Evolutionary conservation across 2,888 invertebrate species (phyloP).

Genomic region (Melanostoma mellinum): DNA sequence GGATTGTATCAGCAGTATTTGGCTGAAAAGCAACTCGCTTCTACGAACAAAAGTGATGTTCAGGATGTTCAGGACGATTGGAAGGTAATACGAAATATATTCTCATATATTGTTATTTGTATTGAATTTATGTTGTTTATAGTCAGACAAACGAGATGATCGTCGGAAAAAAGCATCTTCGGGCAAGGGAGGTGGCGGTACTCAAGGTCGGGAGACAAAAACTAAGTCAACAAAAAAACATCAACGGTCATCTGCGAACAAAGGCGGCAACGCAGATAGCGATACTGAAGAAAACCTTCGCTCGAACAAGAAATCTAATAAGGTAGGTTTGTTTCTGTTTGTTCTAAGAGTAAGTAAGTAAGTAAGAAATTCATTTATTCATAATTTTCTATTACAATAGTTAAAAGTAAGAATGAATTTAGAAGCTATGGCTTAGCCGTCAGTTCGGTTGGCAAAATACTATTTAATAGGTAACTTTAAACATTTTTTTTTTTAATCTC

Average conservation of each 20-base stretch:
- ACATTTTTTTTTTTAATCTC: too few species aligned
- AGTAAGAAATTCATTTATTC: too few species aligned
- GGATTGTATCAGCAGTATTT: constrained; percentile 90
- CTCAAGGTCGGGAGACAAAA: constrained; percentile 97
- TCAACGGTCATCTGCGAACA: constrained; percentile 81
- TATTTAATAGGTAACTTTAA: too few species aligned
- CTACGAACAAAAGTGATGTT: constrained; percentile 46
- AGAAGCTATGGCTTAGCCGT: too few species aligned
- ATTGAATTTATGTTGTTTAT: constrained; percentile 73
- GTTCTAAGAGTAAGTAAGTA: too few species aligned
- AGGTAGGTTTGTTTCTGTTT: constrained; percentile 28
- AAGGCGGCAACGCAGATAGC: constrained; percentile 84
- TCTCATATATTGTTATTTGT: not conserved
- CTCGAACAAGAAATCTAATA: constrained; percentile 11
- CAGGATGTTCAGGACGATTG: constrained; percentile 80
- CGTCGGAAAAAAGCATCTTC: constrained; percentile 92
- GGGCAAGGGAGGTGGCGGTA: constrained; percentile 95
- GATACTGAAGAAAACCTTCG: constrained; percentile 86
- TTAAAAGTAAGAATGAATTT: too few species aligned
- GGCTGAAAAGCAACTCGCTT: constrained; percentile 85
- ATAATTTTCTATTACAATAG: too few species aligned
- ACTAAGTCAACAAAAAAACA: constrained; percentile 96
- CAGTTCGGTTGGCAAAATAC: too few species aligned
- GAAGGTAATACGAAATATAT: constrained; percentile 71
- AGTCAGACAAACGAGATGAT: constrained; percentile 92